Conservation (phyloP, 1,140 invertebrate genomes). For the Oryctes rhinoceros region DNA sequence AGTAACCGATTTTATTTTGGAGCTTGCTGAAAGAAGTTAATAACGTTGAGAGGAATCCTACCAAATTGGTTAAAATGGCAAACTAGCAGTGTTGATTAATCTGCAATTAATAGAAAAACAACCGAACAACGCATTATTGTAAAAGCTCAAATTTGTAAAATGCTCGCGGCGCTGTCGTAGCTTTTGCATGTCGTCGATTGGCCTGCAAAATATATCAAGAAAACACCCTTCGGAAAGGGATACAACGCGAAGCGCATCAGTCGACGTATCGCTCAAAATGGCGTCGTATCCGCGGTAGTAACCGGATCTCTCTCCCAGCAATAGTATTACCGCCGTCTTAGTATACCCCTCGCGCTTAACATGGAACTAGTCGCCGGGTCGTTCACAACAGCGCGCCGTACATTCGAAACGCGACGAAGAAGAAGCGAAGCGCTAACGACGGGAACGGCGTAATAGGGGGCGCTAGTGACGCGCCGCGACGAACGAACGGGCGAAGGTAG, state of each 20-base stretch:
- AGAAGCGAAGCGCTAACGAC: background rate
- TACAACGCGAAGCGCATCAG: background rate
- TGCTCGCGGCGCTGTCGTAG: no score
- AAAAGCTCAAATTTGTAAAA: no score
- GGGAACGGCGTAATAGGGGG: background rate
- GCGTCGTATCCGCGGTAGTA: background rate
- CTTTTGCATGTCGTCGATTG: background rate
- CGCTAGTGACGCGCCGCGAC: background rate
- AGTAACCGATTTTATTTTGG: no score
- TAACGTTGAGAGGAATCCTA: no score
- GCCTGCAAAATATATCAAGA: background rate
- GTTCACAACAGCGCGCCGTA: background rate
- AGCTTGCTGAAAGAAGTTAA: no score
- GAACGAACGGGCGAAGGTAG: background rate
- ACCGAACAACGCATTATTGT: no score
- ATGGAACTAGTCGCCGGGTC: background rate
- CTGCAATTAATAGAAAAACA: no score
- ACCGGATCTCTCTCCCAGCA: conserved; percentile 3
- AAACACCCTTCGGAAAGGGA: background rate
- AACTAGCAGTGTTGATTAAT: no score
- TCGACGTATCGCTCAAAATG: conserved; percentile 9
- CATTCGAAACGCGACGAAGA: background rate
- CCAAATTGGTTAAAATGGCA: no score
- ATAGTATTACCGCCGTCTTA: background rate
- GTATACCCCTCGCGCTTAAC: background rate